These are phyloP conservation scores for Palythoa grandiflora DNA, from an alignment of 92 coral and sea anemone genomes.

Conservation along the genomic window DNA sequence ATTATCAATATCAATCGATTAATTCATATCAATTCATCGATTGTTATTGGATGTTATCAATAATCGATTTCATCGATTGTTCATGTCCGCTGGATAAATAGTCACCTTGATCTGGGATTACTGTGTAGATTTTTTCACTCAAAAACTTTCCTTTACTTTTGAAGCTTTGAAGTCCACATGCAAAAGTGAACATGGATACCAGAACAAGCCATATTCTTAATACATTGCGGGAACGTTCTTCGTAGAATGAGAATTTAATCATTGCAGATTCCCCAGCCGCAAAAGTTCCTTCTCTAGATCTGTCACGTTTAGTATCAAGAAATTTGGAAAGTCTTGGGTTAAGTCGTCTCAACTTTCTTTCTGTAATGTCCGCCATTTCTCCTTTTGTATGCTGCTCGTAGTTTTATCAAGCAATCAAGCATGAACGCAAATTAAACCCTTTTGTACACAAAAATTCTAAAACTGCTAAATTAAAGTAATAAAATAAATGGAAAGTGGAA, in stretches of 20 bases:
- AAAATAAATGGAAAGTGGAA: no score
- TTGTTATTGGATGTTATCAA: no score
- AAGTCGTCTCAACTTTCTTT: neutral
- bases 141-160: slow-evolving; percentile 23
- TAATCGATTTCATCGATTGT: neutral
- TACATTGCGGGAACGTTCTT: slow-evolving; percentile 28
- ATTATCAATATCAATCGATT: no score
- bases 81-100: neutral
- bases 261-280: neutral
- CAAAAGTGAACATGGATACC: slow-evolving; percentile 25
- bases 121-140: slow-evolving; percentile 13
- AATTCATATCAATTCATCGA: no score
- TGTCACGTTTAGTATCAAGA: neutral
- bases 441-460: neutral
- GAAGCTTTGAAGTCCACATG: slow-evolving; percentile 28
- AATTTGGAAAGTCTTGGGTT: neutral
- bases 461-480: neutral
- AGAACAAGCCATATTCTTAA: slow-evolving; percentile 21
- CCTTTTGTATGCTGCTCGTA: neutral
- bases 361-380: slow-evolving; percentile 11
- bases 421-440: neutral
- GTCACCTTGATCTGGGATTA: slow-evolving; percentile 21
- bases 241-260: slow-evolving; percentile 2
- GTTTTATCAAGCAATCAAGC: neutral
- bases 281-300: neutral